Percentiles rank a stretch among this genome's conserved stretches.
Evolutionary conservation across 2,797 vertebrate genomes (phyloP).

Genomic region (Crocidura indochinensis): DNA sequence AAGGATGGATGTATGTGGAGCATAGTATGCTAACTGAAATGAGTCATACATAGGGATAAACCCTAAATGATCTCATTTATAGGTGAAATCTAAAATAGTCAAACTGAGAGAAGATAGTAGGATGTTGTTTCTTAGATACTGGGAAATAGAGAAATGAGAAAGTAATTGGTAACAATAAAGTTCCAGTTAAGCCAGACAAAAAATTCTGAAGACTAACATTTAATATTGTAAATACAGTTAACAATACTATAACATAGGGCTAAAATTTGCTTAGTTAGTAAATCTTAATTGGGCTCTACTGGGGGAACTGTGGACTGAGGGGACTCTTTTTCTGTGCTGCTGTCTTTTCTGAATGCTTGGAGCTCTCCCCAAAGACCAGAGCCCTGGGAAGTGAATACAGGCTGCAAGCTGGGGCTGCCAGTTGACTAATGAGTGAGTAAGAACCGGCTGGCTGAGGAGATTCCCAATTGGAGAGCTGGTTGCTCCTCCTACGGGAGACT

Average conservation of each 20-base stretch:
- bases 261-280: neutral
- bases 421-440: no score
- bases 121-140: neutral
- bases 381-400: no score
- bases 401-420: no score
- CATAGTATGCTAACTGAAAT: slow-evolving; percentile 29
- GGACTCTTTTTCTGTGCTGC: no score
- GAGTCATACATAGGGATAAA: slow-evolving; percentile 8
- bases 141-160: neutral
- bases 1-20: neutral
- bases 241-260: neutral
- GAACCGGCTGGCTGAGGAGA: no score
- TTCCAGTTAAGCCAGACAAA: neutral
- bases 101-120: neutral
- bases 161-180: neutral
- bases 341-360: no score
- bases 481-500: no score
- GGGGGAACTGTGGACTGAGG: no score
- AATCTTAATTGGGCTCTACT: neutral
- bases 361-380: no score
- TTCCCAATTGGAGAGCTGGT: no score
- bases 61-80: neutral
- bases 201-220: slow-evolving; percentile 24
- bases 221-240: neutral
- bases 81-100: neutral